Evolutionary conservation across 1,140 invertebrate species (phyloP), one percentile per base, ranked within the genome.

Genomic region (Chrysoperla carnea): DNA sequence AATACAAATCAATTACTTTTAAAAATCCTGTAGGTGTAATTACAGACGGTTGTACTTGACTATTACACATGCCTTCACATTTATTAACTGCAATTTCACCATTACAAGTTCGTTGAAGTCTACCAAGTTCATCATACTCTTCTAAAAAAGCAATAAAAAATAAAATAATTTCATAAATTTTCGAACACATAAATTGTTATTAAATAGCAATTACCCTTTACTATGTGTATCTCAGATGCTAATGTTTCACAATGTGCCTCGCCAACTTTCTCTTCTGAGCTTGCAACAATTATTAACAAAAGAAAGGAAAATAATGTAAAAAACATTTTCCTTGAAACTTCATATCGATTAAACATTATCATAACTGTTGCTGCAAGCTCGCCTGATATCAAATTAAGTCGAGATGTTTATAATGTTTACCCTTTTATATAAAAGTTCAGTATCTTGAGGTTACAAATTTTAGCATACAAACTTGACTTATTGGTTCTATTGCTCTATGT

Each of bases 11-110:
- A 42, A n/a, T 58, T 64, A 89, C 87, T 74, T 91, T 93, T 37
- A 84, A 63, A 68, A 92, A 91, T 50, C 88, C 88, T 29, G 84
- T 86, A 8, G 82, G 75, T 8, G 84, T 82, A 31, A 83, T 75
- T 11, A 90, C 83, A 45, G 84, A 89, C 1, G 88, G 88, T 56
- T 89, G 83, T 23, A 92, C 82, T 66, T 89, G 85, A 45, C 88
- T 92, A 48, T 72, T 80, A 54, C 88, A 93, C 46, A 80, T 76
- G 27, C 88, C 88, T 64, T 93, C 87, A 53, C 85, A 89, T 64
- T 90, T 92, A 52, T 82, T 89, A 0, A 87, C 82, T 15, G 69
- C 74, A 12, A 92, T 70, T 59, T 89, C 85, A 9, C 81, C 85
- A 58, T 83, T 87, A 55, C 88, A 93, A 6, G 82, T 87, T 54